phyloP scores from a whole-genome alignment of 2,113 vertebrate species.

The Platichthys stellatus region DNA sequence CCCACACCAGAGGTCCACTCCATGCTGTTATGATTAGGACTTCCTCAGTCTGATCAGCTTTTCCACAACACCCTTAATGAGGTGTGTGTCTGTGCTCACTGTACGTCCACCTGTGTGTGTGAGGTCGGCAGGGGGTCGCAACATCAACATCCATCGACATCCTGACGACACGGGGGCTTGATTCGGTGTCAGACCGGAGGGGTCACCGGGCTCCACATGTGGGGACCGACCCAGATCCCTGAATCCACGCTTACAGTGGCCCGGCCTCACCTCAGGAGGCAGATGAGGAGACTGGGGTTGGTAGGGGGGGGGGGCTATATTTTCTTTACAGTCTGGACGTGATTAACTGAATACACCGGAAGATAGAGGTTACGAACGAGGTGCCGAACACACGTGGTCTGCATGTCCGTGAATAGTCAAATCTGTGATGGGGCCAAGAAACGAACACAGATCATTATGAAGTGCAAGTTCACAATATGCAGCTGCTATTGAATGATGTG shows the following conservation, averaged over 20 bases:
- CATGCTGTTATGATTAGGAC: conserved; percentile 65
- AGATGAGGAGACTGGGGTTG: conserved; percentile 13
- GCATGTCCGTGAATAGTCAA: neutral
- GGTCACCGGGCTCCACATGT: conserved; percentile 52
- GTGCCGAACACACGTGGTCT: neutral
- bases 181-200: conserved; percentile 42
- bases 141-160: conserved; percentile 59
- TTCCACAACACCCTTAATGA: conserved; percentile 68
- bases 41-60: conserved; percentile 62
- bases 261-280: conserved; percentile 30
- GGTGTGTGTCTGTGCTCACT: conserved; percentile 24
- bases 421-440: neutral
- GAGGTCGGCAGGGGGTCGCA: conserved; percentile 50
- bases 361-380: conserved; percentile 31
- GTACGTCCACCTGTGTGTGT: conserved; percentile 48
- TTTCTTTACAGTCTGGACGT: conserved; percentile 48
- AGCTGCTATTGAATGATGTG: neutral
- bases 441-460: neutral
- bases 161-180: conserved; percentile 36
- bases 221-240: conserved; percentile 55
- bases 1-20: conserved; percentile 12
- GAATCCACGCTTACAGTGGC: neutral
- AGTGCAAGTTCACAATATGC: neutral
- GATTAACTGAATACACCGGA: conserved; percentile 40
- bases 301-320: conserved; percentile 13